These are phyloP conservation scores for Coptodon rendalli DNA, from an alignment of 2,113 vertebrate species.

Conservation along the genomic window DNA sequence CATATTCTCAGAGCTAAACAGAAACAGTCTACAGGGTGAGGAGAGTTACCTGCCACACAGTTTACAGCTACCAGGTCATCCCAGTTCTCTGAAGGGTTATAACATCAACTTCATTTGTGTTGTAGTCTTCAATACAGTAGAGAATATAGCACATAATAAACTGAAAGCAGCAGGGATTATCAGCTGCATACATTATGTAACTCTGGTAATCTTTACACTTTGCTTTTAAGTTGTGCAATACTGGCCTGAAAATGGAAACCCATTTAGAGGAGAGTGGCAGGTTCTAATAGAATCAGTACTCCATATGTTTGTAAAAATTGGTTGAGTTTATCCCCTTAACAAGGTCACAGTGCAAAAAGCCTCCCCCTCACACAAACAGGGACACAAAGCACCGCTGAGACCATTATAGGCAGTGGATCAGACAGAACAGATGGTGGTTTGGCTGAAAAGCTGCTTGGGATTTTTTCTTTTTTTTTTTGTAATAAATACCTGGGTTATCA, in stretches of 20 bases:
- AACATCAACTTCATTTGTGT: not conserved
- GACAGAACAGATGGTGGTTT: conserved; percentile 13
- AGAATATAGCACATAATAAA: not conserved
- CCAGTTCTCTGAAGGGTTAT: not conserved
- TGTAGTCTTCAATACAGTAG: not conserved
- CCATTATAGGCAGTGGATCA: not conserved
- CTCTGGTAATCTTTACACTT: not conserved
- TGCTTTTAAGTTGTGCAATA: not conserved
- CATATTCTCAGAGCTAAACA: conserved; percentile 67
- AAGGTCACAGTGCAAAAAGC: conserved; percentile 45
- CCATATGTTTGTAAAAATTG: not conserved
- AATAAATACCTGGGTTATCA: conserved; percentile 86
- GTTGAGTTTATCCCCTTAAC: not conserved
- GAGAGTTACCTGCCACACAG: not conserved
- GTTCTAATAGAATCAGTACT: not conserved
- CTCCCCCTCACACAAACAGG: not conserved
- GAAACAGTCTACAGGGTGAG: conserved; percentile 5
- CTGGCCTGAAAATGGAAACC: not conserved
- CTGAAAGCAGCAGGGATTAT: conserved; percentile 2
- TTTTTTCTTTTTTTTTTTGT: conserved; percentile 16
- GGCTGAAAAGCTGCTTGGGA: not conserved
- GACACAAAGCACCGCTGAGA: not conserved
- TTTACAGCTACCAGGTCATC: not conserved
- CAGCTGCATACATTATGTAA: conserved; percentile 9
- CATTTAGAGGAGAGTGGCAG: not conserved